Base-by-base conservation (phyloP, 2,797 vertebrate genomes). In the Hirundo rustica region DNA sequence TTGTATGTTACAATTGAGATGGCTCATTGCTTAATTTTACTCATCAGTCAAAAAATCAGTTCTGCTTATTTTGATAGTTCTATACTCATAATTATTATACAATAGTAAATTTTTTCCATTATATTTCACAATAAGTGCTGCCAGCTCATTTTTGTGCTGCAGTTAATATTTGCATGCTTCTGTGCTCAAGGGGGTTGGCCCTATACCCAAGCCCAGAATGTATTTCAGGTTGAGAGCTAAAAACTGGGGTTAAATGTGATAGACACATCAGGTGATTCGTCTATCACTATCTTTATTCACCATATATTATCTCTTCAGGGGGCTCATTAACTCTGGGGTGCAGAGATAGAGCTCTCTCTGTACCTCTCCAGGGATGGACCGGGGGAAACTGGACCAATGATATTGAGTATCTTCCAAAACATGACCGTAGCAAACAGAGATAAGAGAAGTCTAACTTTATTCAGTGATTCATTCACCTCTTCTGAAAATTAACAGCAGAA, bases 311-410 rank as follows among this genome's bases (percentile, higher is more conserved):
- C 76, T 75, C 21, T 83, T 54, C 18, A 53, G 14, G 6, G 53
- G 25, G 6, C 11, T 81, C 32, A 70, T 47, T 57, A 29, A 40
- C 4, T 45, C 25, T 60, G 11, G 12, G 13, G 2, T 55, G 25
- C 36, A 62, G 47, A 85, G 48, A 23, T 1, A 42, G n/a, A 61
- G 5, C 1, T 50, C 29, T 58, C 29, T 72, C 40, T 75, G 22
- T 36, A 54, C 4, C 2, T 78, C 8, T 48, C 78, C 48, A 51
- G n/a, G 7, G 27, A 64, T 3, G 15, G 32, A 44, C 10, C 21
- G 21, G 18, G 6, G 5, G 14, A 76, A 88, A 60, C 0, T 0
- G 19, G 27, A 44, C 11, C 14, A 45, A 13, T 2, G 0, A 26
- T 47, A 64, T 1, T 27, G 26, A 53, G 3, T 50, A 13, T 54